Conservation (phyloP, 2,888 invertebrate genomes). For the Cyaniris semiargus region DNA sequence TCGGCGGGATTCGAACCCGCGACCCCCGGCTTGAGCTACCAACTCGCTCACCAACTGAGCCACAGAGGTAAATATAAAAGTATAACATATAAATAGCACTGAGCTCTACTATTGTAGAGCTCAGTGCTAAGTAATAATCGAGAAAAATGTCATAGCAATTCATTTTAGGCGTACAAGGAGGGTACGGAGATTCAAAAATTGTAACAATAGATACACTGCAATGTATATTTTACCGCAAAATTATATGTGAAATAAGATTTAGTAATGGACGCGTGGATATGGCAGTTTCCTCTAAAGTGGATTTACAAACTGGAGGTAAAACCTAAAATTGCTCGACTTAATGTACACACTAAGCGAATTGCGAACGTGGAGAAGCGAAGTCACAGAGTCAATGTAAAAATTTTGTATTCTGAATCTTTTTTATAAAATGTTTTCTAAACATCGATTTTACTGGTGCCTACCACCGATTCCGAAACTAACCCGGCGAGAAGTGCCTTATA, state of each 20-base stretch:
- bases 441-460: too few species aligned
- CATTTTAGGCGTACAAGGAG: neutral
- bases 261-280: conserved; percentile 26
- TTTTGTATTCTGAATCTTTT: too few species aligned
- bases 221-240: neutral
- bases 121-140: too few species aligned
- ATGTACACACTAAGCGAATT: neutral
- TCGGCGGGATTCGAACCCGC: too few species aligned
- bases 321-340: conserved; percentile 32
- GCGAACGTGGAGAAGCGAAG: neutral
- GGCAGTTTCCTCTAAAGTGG: conserved; percentile 33
- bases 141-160: neutral
- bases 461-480: too few species aligned
- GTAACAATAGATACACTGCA: neutral
- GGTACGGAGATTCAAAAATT: neutral
- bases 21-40: too few species aligned
- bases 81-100: too few species aligned
- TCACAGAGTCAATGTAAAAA: neutral
- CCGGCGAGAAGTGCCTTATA: too few species aligned
- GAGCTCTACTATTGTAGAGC: too few species aligned
- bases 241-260: conserved; percentile 24
- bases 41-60: too few species aligned
- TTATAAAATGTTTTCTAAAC: too few species aligned
- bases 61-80: too few species aligned
- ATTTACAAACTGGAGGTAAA: conserved; percentile 32